Evolutionary conservation across 2,113 vertebrate species (phyloP).

Genomic region (Mobula hypostoma): DNA sequence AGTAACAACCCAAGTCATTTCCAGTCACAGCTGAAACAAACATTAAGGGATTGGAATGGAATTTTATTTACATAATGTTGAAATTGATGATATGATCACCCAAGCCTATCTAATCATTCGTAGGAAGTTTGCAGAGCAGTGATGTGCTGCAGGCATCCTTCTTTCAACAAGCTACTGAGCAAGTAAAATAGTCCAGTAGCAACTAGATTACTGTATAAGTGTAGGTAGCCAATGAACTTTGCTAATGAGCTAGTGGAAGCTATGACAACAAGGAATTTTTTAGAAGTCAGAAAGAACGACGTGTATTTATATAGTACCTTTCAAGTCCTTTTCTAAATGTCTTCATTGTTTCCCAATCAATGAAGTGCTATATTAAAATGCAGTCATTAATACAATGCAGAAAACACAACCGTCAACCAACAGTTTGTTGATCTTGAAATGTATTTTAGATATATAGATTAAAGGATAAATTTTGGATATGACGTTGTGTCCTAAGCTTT

Average conservation of each 20-base stretch:
- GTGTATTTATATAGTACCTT: too few relatives aligned
- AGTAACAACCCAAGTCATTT: neutral
- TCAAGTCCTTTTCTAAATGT: too few relatives aligned
- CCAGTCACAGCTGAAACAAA: neutral
- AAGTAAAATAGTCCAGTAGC: neutral
- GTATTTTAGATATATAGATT: too few relatives aligned
- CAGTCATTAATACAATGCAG: too few relatives aligned
- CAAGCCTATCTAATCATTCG: neutral
- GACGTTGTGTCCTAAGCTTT: too few relatives aligned
- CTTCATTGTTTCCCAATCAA: too few relatives aligned
- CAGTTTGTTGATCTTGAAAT: too few relatives aligned
- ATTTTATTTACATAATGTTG: neutral
- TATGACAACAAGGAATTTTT: too few relatives aligned
- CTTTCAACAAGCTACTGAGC: neutral
- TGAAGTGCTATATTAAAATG: too few relatives aligned
- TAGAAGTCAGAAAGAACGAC: too few relatives aligned
- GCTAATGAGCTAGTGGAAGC: neutral
- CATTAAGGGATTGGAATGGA: neutral
- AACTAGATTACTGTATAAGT: neutral
- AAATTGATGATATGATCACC: neutral
- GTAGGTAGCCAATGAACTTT: neutral
- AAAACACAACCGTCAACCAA: too few relatives aligned
- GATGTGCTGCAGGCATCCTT: neutral
- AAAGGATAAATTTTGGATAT: too few relatives aligned
- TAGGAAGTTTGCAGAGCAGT: neutral